These are phyloP conservation scores for Azemiops feae DNA, from an alignment of 2,113 vertebrate species.

Conservation along the genomic window DNA sequence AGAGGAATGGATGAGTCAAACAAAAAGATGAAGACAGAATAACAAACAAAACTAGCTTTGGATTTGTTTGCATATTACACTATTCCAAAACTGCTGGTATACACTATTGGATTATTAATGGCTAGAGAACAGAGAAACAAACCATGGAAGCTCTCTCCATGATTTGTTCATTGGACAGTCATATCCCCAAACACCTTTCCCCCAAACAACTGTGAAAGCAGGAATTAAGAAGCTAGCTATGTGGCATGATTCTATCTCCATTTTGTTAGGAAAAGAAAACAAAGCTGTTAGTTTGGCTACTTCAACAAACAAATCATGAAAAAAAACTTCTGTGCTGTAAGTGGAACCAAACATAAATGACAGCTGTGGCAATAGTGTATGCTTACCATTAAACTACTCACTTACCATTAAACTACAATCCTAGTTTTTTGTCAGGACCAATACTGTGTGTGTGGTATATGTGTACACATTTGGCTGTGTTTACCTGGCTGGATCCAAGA, in stretches of 20 bases:
- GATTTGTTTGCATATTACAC: neutral
- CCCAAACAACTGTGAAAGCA: too few relatives aligned
- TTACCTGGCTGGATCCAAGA: neutral
- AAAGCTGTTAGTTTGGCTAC: neutral
- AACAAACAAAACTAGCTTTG: neutral
- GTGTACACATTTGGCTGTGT: neutral
- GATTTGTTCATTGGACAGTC: neutral
- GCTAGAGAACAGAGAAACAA: neutral
- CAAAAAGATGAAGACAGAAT: neutral
- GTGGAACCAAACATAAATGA: neutral
- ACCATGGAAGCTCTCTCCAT: neutral
- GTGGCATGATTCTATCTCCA: too few relatives aligned
- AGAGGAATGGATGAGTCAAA: neutral
- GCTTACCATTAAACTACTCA: neutral
- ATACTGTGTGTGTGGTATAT: neutral
- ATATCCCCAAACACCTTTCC: too few relatives aligned
- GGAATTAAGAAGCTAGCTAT: too few relatives aligned
- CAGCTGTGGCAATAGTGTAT: neutral
- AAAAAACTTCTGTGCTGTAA: neutral
- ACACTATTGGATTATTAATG: neutral
- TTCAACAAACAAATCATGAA: neutral
- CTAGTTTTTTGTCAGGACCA: neutral
- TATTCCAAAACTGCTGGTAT: neutral
- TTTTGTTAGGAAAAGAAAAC: too few relatives aligned
- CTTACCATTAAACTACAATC: neutral